Conservation (phyloP, 1,140 invertebrate species). For the Lucilia sericata region DNA sequence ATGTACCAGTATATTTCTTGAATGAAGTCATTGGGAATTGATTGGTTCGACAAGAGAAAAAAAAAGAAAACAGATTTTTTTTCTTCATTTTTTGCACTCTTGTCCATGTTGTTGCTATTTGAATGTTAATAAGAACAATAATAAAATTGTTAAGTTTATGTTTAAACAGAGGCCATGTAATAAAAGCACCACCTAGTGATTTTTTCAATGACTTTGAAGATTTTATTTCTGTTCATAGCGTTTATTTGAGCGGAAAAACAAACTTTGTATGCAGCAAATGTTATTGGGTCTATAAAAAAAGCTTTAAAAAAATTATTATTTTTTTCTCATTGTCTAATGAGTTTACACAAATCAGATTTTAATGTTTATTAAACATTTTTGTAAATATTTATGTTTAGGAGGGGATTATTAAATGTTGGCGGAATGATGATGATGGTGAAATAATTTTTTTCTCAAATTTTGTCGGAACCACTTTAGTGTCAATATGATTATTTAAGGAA, state of each 20-base stretch:
- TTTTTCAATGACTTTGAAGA: constrained; percentile 25
- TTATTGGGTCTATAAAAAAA: neutral
- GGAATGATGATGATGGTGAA: too few species aligned
- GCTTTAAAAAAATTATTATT: neutral
- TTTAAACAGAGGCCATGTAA: constrained; percentile 38
- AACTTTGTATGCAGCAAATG: neutral
- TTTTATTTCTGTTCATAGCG: neutral
- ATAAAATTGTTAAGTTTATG: constrained; percentile 36
- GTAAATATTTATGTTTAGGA: too few species aligned
- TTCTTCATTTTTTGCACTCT: neutral
- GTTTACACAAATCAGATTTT: neutral
- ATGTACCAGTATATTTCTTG: neutral
- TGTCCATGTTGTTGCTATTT: neutral
- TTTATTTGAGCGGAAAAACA: neutral
- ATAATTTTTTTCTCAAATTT: too few species aligned
- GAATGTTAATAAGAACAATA: constrained; percentile 18
- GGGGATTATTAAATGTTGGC: too few species aligned
- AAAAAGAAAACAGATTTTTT: neutral
- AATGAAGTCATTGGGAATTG: constrained; percentile 5
- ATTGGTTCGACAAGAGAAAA: neutral
- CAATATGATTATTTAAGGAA: too few species aligned
- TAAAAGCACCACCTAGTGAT: constrained; percentile 36
- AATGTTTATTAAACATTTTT: neutral
- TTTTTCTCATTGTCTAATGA: neutral
- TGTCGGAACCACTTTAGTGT: too few species aligned